These are phyloP conservation scores for Girardinichthys multiradiatus DNA, from an alignment of 2,113 vertebrate species.

Conservation along the genomic window DNA sequence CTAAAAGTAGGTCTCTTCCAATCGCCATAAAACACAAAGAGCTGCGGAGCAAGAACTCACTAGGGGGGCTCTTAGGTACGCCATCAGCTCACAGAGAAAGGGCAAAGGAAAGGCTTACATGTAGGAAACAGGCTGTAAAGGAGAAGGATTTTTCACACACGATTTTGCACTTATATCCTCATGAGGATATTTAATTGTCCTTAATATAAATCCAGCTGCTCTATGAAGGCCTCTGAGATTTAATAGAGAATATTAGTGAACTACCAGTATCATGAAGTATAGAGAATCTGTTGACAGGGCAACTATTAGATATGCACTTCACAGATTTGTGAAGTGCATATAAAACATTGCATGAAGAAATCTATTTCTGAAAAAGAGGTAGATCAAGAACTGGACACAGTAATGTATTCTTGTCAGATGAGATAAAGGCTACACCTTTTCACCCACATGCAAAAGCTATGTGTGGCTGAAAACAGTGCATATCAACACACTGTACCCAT, in stretches of 20 bases:
- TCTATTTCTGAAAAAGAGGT: not conserved
- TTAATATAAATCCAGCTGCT: not conserved
- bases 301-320: not conserved
- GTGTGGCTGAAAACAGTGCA: too few relatives aligned
- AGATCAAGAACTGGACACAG: too few relatives aligned
- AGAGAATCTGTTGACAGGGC: not conserved
- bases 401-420: too few relatives aligned
- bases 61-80: slow-evolving; percentile 66
- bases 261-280: not conserved
- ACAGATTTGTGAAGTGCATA: not conserved
- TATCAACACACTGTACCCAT: too few relatives aligned
- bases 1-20: slow-evolving; percentile 64
- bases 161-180: not conserved
- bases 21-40: slow-evolving; percentile 73
- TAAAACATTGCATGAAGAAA: not conserved
- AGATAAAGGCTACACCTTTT: too few relatives aligned
- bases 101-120: slow-evolving; percentile 51
- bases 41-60: slow-evolving; percentile 66
- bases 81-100: slow-evolving; percentile 63
- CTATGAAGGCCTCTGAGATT: not conserved
- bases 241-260: too few relatives aligned
- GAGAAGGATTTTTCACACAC: slow-evolving; percentile 12
- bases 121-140: slow-evolving; percentile 37
- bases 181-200: not conserved
- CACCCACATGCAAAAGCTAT: too few relatives aligned